These are phyloP conservation scores for Hoplodrina ambigua DNA, from an alignment of 2,888 invertebrate genomes.

Conservation along the genomic window DNA sequence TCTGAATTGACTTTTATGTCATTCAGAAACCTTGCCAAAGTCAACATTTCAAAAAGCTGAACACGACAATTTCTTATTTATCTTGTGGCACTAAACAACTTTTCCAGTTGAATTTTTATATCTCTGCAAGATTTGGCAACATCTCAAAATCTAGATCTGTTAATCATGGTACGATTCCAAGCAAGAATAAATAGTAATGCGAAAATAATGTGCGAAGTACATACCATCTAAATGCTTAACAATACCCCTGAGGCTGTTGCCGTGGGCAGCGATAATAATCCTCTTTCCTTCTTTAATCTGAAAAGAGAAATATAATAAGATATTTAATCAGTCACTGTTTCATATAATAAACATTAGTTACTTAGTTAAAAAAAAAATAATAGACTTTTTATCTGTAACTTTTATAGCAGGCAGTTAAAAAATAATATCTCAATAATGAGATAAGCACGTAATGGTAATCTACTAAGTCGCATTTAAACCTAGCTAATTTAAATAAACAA, in stretches of 20 bases:
- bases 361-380: neutral
- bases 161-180: neutral
- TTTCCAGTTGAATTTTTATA: too few relatives aligned
- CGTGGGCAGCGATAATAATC: slow-evolving; percentile 96
- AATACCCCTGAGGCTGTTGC: slow-evolving; percentile 96
- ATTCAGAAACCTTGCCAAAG: neutral
- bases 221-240: slow-evolving; percentile 96
- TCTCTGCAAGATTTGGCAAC: neutral
- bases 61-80: neutral
- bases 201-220: slow-evolving; percentile 57
- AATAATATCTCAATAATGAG: neutral
- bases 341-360: neutral
- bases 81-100: neutral
- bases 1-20: slow-evolving; percentile 1
- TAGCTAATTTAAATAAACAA: neutral
- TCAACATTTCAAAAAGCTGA: neutral
- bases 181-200: neutral
- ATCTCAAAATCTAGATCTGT: neutral
- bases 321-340: neutral
- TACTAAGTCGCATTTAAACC: neutral
- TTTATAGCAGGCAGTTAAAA: slow-evolving; percentile 9
- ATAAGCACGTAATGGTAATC: neutral
- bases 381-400: slow-evolving; percentile 2
- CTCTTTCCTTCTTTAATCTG: slow-evolving; percentile 95
- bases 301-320: slow-evolving; percentile 65